phyloP scores from a whole-genome alignment of 53 echinoderm and acorn worm species.

The Temnopleurus reevesii region DNA sequence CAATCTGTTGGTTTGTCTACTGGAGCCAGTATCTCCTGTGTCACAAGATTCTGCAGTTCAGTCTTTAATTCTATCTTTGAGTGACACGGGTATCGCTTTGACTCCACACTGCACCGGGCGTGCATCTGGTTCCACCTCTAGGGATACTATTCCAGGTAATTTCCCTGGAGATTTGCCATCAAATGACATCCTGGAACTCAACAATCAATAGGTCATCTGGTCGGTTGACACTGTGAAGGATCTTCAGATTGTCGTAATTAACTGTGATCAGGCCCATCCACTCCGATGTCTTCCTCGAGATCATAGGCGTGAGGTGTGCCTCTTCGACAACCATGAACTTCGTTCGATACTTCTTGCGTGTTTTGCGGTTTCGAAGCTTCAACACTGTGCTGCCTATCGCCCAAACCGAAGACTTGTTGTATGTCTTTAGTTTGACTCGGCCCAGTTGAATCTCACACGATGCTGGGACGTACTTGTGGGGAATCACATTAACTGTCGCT shows the following conservation, averaged over 20 bases:
- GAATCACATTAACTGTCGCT: neutral
- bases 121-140: conserved; percentile 3
- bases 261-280: conserved; percentile 57
- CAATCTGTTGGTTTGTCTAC: conserved; percentile 51
- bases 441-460: neutral
- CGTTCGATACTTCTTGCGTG: neutral
- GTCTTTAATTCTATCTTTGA: neutral
- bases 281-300: conserved; percentile 50
- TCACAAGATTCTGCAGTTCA: neutral
- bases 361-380: neutral
- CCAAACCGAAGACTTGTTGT: neutral
- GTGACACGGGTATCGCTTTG: neutral
- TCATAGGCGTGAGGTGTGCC: conserved; percentile 19
- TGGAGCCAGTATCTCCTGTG: neutral
- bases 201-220: neutral
- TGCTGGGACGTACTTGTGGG: neutral
- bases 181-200: conserved; percentile 27
- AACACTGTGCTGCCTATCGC: neutral
- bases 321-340: conserved; percentile 13
- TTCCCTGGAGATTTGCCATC: neutral
- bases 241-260: conserved; percentile 59
- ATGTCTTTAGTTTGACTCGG: neutral
- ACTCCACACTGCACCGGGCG: neutral
- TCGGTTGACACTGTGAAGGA: neutral
- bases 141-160: neutral